Percentiles rank a stretch among this genome's conserved stretches.
Conservation (phyloP, 1,140 invertebrate genomes). For the Melanaphis sacchari region DNA sequence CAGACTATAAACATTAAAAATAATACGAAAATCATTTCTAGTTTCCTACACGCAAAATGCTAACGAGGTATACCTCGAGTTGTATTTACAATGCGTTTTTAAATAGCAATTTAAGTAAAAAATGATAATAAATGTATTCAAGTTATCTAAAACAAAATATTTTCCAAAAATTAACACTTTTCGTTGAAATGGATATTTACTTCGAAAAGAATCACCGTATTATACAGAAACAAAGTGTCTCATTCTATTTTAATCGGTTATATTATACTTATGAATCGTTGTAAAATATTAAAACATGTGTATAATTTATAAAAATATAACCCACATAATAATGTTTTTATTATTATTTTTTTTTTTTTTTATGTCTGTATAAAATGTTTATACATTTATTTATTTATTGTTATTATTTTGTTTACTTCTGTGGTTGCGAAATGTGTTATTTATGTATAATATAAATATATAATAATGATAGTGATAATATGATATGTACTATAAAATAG, state of each 20-base stretch:
- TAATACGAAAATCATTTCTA: not conserved
- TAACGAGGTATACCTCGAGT: not conserved
- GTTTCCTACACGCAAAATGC: not conserved
- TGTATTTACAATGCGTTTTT: not conserved
- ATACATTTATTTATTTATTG: not conserved
- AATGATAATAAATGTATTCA: not conserved
- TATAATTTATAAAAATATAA: not conserved
- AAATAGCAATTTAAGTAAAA: not conserved
- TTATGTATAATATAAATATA: not conserved
- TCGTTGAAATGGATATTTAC: not conserved
- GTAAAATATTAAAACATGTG: not conserved
- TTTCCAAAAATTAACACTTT: not conserved
- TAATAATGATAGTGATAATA: not conserved
- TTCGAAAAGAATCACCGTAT: not conserved
- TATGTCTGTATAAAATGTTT: not conserved
- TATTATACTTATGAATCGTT: not conserved
- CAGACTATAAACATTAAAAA: not conserved
- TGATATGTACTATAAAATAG: not conserved
- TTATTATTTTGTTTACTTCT: constrained; percentile 2
- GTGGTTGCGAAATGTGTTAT: not conserved
- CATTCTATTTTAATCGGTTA: not conserved
- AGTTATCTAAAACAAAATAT: not conserved
- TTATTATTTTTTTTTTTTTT: not conserved
- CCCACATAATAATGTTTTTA: not conserved
- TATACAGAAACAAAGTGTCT: not conserved